Percentiles rank a stretch among this genome's conserved stretches.
These are phyloP conservation scores for Thymelicus acteon DNA, from an alignment of 2,888 invertebrate genomes.

Conservation along the genomic window DNA sequence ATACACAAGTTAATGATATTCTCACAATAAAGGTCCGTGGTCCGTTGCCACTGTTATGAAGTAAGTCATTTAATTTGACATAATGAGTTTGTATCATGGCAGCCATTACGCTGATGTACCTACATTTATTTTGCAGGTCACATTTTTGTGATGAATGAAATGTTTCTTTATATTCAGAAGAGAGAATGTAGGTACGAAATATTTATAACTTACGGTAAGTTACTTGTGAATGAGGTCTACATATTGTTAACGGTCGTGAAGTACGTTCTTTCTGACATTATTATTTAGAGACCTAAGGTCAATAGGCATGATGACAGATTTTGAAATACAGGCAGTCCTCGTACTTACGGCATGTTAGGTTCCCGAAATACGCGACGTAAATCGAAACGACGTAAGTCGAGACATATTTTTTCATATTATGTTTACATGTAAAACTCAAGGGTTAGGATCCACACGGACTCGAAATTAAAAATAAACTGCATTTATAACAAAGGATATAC, in stretches of 20 bases:
- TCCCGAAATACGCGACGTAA: too few species aligned
- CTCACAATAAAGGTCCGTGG: slow-evolving; percentile 6
- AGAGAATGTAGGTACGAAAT: background rate
- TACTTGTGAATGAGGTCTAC: background rate
- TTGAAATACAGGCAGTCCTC: too few species aligned
- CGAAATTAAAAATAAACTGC: too few species aligned
- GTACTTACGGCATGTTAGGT: too few species aligned
- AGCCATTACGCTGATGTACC: slow-evolving; percentile 9
- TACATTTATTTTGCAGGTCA: slow-evolving; percentile 11
- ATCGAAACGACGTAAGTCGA: too few species aligned
- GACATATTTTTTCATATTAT: too few species aligned
- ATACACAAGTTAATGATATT: slow-evolving; percentile 2
- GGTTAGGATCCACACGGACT: too few species aligned
- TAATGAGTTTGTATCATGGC: slow-evolving; percentile 13
- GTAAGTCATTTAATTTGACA: slow-evolving; percentile 12
- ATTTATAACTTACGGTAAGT: background rate
- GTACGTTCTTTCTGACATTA: too few species aligned
- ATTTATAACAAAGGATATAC: too few species aligned
- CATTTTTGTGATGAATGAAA: slow-evolving; percentile 12
- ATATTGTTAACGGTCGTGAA: background rate
- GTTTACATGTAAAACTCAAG: too few species aligned
- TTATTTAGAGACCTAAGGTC: too few species aligned
- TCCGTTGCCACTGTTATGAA: background rate
- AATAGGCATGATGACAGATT: too few species aligned
- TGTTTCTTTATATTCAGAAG: slow-evolving; percentile 3